Conservation (phyloP, 2,797 vertebrate species). For the Cirrhinus molitorella region DNA sequence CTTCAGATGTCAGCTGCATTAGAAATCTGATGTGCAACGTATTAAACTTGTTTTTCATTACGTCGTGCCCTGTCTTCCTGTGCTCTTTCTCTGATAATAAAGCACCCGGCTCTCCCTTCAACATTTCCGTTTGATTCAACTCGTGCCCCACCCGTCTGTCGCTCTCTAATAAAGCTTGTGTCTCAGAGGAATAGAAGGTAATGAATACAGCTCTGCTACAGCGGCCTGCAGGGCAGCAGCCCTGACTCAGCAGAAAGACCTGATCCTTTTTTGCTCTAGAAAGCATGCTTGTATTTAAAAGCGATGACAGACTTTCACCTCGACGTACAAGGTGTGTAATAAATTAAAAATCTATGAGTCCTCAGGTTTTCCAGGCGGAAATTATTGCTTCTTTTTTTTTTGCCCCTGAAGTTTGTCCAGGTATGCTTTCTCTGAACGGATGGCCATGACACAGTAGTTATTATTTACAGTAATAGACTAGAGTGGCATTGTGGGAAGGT, state of each 20-base stretch:
- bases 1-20: slow-evolving; percentile 14
- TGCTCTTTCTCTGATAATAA: slow-evolving; percentile 29
- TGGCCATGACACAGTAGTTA: slow-evolving; percentile 24
- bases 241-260: slow-evolving; percentile 59
- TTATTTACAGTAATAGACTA: slow-evolving; percentile 47
- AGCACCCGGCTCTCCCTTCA: slow-evolving; percentile 5
- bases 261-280: slow-evolving; percentile 9
- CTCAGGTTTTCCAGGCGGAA: slow-evolving; percentile 31
- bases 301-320: slow-evolving; percentile 58
- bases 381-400: slow-evolving; percentile 20
- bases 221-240: slow-evolving; percentile 40
- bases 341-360: slow-evolving; percentile 54
- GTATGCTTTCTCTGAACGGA: slow-evolving; percentile 47
- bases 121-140: slow-evolving; percentile 33
- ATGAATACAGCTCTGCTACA: slow-evolving; percentile 44
- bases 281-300: slow-evolving; percentile 59
- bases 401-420: slow-evolving; percentile 36
- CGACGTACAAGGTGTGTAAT: slow-evolving; percentile 45
- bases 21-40: slow-evolving; percentile 4
- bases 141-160: slow-evolving; percentile 32
- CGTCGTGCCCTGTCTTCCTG: background rate
- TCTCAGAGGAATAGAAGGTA: slow-evolving; percentile 37
- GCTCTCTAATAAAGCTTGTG: slow-evolving; percentile 51
- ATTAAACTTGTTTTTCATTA: slow-evolving; percentile 46
- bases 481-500: slow-evolving; percentile 39